Conservation (phyloP, 2,888 invertebrate genomes). For the Dynastes tityus region DNA sequence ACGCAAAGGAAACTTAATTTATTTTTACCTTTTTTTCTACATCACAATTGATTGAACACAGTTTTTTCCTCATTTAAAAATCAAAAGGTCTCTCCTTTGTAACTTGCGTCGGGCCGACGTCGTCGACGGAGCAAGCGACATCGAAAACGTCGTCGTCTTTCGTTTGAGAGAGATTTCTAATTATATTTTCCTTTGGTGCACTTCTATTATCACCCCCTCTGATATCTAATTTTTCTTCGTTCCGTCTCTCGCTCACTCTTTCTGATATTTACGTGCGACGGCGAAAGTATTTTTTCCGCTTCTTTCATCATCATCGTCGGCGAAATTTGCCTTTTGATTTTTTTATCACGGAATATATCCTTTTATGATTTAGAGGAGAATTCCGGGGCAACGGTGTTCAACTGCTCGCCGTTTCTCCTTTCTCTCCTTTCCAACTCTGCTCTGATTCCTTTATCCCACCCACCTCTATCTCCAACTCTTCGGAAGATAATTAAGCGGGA, state of each 20-base stretch:
- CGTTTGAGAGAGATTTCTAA: slow-evolving; percentile 67
- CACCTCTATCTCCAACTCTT: slow-evolving; percentile 38
- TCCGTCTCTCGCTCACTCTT: slow-evolving; percentile 35
- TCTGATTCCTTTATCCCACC: slow-evolving; percentile 1
- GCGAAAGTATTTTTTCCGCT: slow-evolving; percentile 53
- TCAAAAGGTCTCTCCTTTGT: slow-evolving; percentile 45
- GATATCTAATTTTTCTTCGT: slow-evolving; percentile 39
- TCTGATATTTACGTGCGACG: slow-evolving; percentile 10
- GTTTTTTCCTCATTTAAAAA: slow-evolving; percentile 47
- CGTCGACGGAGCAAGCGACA: slow-evolving; percentile 26
- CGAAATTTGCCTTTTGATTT: slow-evolving; percentile 68
- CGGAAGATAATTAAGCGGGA: slow-evolving; percentile 62
- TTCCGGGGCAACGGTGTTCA: slow-evolving; percentile 51
- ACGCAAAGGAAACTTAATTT: slow-evolving; percentile 20
- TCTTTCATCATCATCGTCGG: slow-evolving; percentile 44
- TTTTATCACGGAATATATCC: slow-evolving; percentile 64
- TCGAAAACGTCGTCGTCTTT: slow-evolving; percentile 55
- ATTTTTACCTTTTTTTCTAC: slow-evolving; percentile 33
- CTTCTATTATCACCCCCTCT: slow-evolving; percentile 65
- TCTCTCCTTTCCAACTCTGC: slow-evolving; percentile 10
- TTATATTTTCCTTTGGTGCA: slow-evolving; percentile 67
- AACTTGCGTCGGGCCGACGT: slow-evolving; percentile 11
- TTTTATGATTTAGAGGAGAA: slow-evolving; percentile 62
- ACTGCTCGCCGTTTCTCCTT: slow-evolving; percentile 37
- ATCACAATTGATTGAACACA: slow-evolving; percentile 43